Percentiles rank a stretch among this genome's conserved stretches.
These are phyloP conservation scores for Parasteatoda tepidariorum DNA, from an alignment of 1,140 invertebrate genomes.

Conservation along the genomic window DNA sequence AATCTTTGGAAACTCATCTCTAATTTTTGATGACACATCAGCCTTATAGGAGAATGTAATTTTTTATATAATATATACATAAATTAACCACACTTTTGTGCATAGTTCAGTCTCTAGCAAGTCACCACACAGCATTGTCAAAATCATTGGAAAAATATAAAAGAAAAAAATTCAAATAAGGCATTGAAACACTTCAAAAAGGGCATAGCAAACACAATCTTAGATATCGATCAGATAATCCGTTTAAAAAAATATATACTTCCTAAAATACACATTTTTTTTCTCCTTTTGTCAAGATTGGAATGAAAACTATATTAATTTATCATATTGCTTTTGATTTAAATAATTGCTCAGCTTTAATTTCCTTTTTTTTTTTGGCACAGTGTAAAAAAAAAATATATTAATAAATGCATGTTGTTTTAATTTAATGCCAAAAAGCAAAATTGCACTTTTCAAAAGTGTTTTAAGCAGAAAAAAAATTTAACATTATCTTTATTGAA, in stretches of 20 bases:
- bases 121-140: slow-evolving; percentile 53
- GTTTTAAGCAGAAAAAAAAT: no score
- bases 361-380: no score
- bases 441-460: no score
- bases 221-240: slow-evolving; percentile 24
- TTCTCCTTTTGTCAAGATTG: slow-evolving; percentile 36
- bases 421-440: no score
- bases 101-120: slow-evolving; percentile 57
- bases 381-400: no score
- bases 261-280: slow-evolving; percentile 14
- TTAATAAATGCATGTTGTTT: no score
- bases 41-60: slow-evolving; percentile 45
- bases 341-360: no score
- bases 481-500: no score
- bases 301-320: slow-evolving; percentile 27
- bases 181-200: slow-evolving; percentile 32
- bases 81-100: slow-evolving; percentile 56
- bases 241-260: slow-evolving; percentile 5
- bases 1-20: slow-evolving; percentile 53
- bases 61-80: slow-evolving; percentile 54
- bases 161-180: slow-evolving; percentile 34
- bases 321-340: no score
- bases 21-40: slow-evolving; percentile 48
- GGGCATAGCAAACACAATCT: slow-evolving; percentile 14
- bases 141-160: slow-evolving; percentile 49